phyloP scores from a whole-genome alignment of 2,888 invertebrate genomes.

The Andrena fulva region DNA sequence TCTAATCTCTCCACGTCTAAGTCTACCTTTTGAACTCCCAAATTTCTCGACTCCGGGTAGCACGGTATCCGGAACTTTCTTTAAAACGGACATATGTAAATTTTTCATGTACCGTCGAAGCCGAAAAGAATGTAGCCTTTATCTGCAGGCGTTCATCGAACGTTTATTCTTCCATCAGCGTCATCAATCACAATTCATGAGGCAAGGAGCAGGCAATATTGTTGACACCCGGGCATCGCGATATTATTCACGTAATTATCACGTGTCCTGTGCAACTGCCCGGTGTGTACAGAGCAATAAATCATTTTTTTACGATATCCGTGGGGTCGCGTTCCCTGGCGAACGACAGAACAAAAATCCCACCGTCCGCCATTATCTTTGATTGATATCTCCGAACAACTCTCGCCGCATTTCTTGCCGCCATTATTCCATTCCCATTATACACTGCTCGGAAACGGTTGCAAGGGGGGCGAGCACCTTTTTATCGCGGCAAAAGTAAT shows the following conservation, averaged over 20 bases:
- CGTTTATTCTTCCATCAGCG: slow-evolving; percentile 28
- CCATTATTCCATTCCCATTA: slow-evolving; percentile 54
- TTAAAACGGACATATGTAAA: too few relatives aligned
- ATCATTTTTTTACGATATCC: slow-evolving; percentile 43
- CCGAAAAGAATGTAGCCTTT: not conserved
- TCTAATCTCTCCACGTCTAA: not conserved
- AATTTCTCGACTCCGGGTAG: not conserved
- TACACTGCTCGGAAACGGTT: slow-evolving; percentile 40
- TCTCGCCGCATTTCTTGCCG: slow-evolving; percentile 45
- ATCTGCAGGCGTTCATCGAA: slow-evolving; percentile 21
- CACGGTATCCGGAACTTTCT: not conserved
- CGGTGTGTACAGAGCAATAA: slow-evolving; percentile 50
- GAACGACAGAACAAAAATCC: slow-evolving; percentile 42
- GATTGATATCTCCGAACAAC: slow-evolving; percentile 57
- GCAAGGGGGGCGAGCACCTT: slow-evolving; percentile 14
- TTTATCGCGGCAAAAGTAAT: slow-evolving; percentile 36
- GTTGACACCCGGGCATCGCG: slow-evolving; percentile 35
- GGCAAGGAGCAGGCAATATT: slow-evolving; percentile 45
- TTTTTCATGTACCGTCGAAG: too few relatives aligned
- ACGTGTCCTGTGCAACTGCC: slow-evolving; percentile 20
- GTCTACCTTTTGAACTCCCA: not conserved
- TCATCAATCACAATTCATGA: slow-evolving; percentile 50
- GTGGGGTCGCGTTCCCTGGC: slow-evolving; percentile 2
- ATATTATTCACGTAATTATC: slow-evolving; percentile 47
- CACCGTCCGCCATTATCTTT: slow-evolving; percentile 51